A percentile compares a stretch with the other conserved stretches of the same genome.
Evolutionary conservation across 2,797 vertebrate species (phyloP).

Genomic region (Potorous gilbertii): DNA sequence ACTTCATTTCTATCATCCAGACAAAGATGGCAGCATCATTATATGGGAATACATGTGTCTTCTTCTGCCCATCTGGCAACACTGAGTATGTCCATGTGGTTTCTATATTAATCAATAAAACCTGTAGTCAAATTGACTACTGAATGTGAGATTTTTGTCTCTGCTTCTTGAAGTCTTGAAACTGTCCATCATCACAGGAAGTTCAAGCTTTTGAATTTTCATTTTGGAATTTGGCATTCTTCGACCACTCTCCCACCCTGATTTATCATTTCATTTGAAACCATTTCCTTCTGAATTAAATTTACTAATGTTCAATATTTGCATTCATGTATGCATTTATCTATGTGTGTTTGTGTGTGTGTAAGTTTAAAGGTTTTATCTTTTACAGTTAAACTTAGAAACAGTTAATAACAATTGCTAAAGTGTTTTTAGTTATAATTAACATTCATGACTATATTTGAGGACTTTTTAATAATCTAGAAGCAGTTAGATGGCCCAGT

Average conservation of each 20-base stretch:
- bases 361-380: not conserved
- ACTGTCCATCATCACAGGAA: not conserved
- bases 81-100: not conserved
- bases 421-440: not conserved
- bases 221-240: not conserved
- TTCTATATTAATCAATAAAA: not conserved
- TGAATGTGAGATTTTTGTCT: not conserved
- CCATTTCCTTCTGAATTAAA: not conserved
- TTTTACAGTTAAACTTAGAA: not conserved
- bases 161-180: not conserved
- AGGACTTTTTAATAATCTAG: not conserved
- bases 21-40: not conserved
- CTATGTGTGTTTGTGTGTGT: not conserved
- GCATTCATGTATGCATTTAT: not conserved
- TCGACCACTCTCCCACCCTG: not conserved
- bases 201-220: not conserved
- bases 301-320: not conserved
- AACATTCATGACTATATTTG: not conserved
- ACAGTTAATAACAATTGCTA: not conserved
- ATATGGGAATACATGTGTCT: not conserved
- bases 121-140: not conserved
- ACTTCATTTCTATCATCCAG: not conserved
- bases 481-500: not conserved
- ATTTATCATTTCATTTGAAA: constrained; percentile 2
- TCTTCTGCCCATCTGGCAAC: not conserved